These are phyloP conservation scores for Drosophila buzzatii DNA, from an alignment of 2,888 invertebrate genomes.

Conservation along the genomic window DNA sequence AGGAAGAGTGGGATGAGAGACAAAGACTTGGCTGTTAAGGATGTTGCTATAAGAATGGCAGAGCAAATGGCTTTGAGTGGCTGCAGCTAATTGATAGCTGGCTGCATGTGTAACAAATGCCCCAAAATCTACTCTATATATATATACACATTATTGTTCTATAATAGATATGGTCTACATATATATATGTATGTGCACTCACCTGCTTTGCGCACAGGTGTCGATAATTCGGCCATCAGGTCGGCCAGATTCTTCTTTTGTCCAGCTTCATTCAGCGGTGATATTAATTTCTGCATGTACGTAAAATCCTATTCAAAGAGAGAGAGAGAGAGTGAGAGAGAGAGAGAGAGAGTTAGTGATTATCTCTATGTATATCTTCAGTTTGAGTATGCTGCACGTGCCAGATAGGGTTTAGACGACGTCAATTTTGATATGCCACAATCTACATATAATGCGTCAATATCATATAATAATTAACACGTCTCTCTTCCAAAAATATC, in stretches of 20 bases:
- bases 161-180: not conserved
- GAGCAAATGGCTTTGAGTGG: slow-evolving; percentile 36
- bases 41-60: slow-evolving; percentile 34
- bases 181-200: slow-evolving; percentile 54
- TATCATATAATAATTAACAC: slow-evolving; percentile 15
- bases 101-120: slow-evolving; percentile 11
- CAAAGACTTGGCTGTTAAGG: slow-evolving; percentile 18
- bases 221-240: slow-evolving; percentile 84
- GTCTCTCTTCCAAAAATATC: not conserved
- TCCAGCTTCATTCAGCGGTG: slow-evolving; percentile 82
- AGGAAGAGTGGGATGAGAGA: not conserved
- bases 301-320: slow-evolving; percentile 82
- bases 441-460: not conserved
- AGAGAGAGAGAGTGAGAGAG: not conserved
- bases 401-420: not conserved
- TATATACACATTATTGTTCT: not conserved
- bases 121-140: slow-evolving; percentile 1
- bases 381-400: slow-evolving; percentile 8
- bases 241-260: slow-evolving; percentile 84
- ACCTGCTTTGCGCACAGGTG: slow-evolving; percentile 84
- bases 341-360: not conserved
- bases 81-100: slow-evolving; percentile 65
- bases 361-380: slow-evolving; percentile 11
- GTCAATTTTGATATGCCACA: slow-evolving; percentile 9
- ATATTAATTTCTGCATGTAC: slow-evolving; percentile 83